Base-by-base conservation (phyloP, 2,888 invertebrate genomes). In the Cordilura impudica region DNA sequence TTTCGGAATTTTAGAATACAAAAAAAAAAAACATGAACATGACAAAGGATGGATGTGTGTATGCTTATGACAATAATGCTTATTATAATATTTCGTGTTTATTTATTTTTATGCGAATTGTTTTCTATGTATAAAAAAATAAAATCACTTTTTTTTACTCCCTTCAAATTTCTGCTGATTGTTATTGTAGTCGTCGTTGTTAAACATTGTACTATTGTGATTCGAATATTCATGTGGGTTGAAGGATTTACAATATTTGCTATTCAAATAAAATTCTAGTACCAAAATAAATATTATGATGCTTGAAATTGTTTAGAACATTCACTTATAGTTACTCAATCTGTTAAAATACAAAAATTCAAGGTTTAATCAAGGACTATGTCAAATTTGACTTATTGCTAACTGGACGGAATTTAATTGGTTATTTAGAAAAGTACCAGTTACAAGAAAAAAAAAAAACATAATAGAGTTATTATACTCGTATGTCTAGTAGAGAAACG, bases 41-140 rank as follows among this genome's bases (percentile, higher is more conserved):
- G n/a, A 4, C n/a, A 39, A 39, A 10, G 31, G 31, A 31, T 31
- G 8, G 31, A 39, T 39, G 63, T 56, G 81, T 63, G 83, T 83
- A 82, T 82, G 84, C 83, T 83, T 85, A 84, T 85, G 85, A 87
- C 87, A 87, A 87, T 87, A 87, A 86, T 82, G 87, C 87, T 87
- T 87, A 87, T 87, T 87, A 86, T 87, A 86, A 86, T 85, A 86
- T 85, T 86, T 85, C 82, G 83, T 85, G 83, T 83, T 82, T 84
- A 81, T 83, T 82, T 82, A 78, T 78, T 78, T 72, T 39, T 14
- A 54, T 69, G 45, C 60, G 31, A 72, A 5, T 39, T 53, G 14
- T 47, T 39, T 69, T 69, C 69, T 75, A 75, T 75, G 69, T 74
- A n/a, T 60, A 69, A 69, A 75, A 67, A 66, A 53, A 18, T 29